Percentiles rank a stretch among this genome's conserved stretches.
Conservation (phyloP, 1,140 invertebrate species). For the Listronotus bonariensis region DNA sequence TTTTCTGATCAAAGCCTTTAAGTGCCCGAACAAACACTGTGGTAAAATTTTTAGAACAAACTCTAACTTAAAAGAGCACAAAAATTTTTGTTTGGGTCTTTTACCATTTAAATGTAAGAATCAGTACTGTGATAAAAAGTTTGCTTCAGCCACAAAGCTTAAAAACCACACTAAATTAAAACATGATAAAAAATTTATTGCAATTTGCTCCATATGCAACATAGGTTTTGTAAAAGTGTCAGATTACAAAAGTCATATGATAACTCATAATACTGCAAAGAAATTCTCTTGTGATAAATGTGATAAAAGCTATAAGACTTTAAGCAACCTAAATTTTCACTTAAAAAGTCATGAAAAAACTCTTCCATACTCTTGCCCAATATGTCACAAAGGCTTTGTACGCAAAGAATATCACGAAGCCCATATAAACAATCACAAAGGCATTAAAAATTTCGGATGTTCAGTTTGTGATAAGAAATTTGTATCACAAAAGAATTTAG, state of each 20-base stretch:
- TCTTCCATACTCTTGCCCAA: conserved; percentile 45
- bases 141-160: conserved; percentile 48
- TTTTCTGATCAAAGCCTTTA: conserved; percentile 23
- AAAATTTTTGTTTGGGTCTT: conserved; percentile 47
- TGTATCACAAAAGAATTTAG: conserved; percentile 50
- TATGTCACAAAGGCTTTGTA: conserved; percentile 52
- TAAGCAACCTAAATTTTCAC: conserved; percentile 53
- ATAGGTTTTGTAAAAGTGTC: conserved; percentile 52
- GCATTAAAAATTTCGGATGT: conserved; percentile 50
- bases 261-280: conserved; percentile 48
- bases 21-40: conserved; percentile 34
- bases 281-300: conserved; percentile 50
- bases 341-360: conserved; percentile 49
- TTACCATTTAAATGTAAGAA: conserved; percentile 48
- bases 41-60: conserved; percentile 36
- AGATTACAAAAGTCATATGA: conserved; percentile 50
- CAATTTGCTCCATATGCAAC: conserved; percentile 52
- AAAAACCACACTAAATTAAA: conserved; percentile 50
- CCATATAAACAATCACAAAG: conserved; percentile 49
- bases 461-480: conserved; percentile 48
- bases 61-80: conserved; percentile 47
- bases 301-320: conserved; percentile 51
- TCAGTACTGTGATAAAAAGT: conserved; percentile 48
- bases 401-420: conserved; percentile 52
- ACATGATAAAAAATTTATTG: conserved; percentile 52